phyloP scores from a whole-genome alignment of 2,888 invertebrate genomes.

The Aspidiotus destructor region DNA sequence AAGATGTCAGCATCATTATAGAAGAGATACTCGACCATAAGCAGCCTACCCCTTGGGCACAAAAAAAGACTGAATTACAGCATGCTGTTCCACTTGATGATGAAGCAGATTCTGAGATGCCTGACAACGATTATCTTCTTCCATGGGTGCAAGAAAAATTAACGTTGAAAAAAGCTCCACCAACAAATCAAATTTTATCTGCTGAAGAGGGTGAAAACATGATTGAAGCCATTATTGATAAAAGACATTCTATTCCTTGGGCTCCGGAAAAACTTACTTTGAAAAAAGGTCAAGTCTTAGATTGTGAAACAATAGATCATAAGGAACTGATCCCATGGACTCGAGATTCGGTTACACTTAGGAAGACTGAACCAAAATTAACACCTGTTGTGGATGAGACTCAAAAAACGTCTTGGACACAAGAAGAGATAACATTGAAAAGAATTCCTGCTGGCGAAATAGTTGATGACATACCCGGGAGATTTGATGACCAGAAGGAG shows the following conservation, averaged over 20 bases:
- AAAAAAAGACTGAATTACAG: slow-evolving; percentile 41
- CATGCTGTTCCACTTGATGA: slow-evolving; percentile 35
- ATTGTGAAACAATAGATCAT: slow-evolving; percentile 34
- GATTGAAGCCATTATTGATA: too few relatives aligned
- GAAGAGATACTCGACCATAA: slow-evolving; percentile 35
- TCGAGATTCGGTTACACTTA: too few relatives aligned
- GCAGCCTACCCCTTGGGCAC: slow-evolving; percentile 41
- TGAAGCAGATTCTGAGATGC: too few relatives aligned
- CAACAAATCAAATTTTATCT: not conserved
- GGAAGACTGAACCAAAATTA: too few relatives aligned
- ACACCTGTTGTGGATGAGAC: too few relatives aligned
- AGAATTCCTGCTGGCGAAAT: too few relatives aligned
- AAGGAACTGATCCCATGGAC: slow-evolving; percentile 32
- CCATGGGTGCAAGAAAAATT: slow-evolving; percentile 43
- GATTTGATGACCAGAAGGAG: too few relatives aligned
- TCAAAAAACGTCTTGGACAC: too few relatives aligned
- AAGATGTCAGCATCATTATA: too few relatives aligned
- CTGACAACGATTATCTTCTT: slow-evolving; percentile 31
- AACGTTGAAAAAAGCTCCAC: slow-evolving; percentile 38
- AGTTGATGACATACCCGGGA: too few relatives aligned
- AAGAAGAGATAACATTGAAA: too few relatives aligned
- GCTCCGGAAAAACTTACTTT: slow-evolving; percentile 33
- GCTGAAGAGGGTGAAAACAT: not conserved
- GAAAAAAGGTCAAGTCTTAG: slow-evolving; percentile 33
- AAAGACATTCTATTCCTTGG: slow-evolving; percentile 33